A percentile compares a stretch with the other conserved stretches of the same genome.
Conservation (phyloP, 2,113 vertebrate genomes). For the Sebastes schlegelii region DNA sequence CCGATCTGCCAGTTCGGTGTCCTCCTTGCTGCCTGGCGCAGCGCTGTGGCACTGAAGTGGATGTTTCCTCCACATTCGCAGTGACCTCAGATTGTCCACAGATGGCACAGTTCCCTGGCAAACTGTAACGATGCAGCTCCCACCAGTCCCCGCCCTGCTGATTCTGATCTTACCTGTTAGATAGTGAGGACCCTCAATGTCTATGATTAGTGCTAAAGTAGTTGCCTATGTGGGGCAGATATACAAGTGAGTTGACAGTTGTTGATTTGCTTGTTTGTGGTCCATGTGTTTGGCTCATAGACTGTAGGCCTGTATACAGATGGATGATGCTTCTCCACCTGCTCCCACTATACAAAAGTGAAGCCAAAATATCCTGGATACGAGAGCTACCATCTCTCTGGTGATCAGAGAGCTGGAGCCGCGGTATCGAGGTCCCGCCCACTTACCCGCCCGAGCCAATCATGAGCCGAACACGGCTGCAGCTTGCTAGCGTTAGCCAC, state of each 20-base stretch:
- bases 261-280: background rate
- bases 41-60: slow-evolving; percentile 51
- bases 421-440: no score
- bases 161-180: slow-evolving; percentile 17
- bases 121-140: slow-evolving; percentile 35
- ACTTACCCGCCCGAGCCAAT: no score
- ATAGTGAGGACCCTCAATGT: background rate
- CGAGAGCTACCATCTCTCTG: no score
- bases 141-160: background rate
- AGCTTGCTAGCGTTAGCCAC: no score
- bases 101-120: slow-evolving; percentile 61
- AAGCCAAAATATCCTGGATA: no score
- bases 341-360: no score
- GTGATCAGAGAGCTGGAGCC: no score
- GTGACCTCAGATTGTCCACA: slow-evolving; percentile 65
- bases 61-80: slow-evolving; percentile 61
- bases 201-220: background rate
- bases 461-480: no score
- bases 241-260: background rate
- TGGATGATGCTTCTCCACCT: no score
- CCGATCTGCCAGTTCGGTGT: slow-evolving; percentile 66
- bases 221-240: background rate
- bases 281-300: no score
- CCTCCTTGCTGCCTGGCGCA: slow-evolving; percentile 54
- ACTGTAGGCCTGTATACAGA: no score